These are phyloP conservation scores for Huso huso DNA, from an alignment of 2,797 vertebrate species.

Conservation along the genomic window DNA sequence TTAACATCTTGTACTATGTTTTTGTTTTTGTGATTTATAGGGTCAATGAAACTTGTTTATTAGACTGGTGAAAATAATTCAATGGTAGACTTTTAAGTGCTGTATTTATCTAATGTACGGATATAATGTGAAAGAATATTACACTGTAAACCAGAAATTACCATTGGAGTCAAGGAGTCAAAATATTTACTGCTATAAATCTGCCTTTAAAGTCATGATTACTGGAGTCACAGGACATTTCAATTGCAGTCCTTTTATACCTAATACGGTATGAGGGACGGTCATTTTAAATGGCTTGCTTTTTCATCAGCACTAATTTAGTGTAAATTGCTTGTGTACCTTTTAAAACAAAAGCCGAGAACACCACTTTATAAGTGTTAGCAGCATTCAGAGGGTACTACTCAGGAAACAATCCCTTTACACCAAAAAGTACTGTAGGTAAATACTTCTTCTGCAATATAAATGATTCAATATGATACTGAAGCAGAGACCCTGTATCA, in stretches of 20 bases:
- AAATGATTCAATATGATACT: too few species aligned
- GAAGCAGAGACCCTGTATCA: too few species aligned
- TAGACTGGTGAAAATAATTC: constrained; percentile 94
- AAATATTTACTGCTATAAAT: constrained; percentile 90
- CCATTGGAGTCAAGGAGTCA: constrained; percentile 84
- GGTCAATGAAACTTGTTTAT: constrained; percentile 93
- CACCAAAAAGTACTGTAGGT: too few species aligned
- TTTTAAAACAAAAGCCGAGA: constrained; percentile 39
- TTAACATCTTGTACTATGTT: constrained; percentile 91
- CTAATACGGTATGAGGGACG: constrained; percentile 65
- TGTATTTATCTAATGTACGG: constrained; percentile 88
- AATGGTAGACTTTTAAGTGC: constrained; percentile 93
- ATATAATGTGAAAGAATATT: constrained; percentile 83
- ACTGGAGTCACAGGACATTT: constrained; percentile 60
- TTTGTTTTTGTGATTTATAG: constrained; percentile 92
- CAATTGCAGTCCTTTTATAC: constrained; percentile 66
- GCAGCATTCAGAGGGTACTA: not conserved
- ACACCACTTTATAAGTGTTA: constrained; percentile 29
- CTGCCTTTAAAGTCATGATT: constrained; percentile 68
- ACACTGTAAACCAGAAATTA: constrained; percentile 83
- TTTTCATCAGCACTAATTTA: constrained; percentile 49
- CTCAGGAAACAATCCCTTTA: too few species aligned
- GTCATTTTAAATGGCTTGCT: constrained; percentile 56
- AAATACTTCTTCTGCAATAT: too few species aligned
- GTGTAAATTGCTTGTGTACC: constrained; percentile 21